Base-by-base conservation (phyloP, 2,888 invertebrate genomes). In the Formica aserva region DNA sequence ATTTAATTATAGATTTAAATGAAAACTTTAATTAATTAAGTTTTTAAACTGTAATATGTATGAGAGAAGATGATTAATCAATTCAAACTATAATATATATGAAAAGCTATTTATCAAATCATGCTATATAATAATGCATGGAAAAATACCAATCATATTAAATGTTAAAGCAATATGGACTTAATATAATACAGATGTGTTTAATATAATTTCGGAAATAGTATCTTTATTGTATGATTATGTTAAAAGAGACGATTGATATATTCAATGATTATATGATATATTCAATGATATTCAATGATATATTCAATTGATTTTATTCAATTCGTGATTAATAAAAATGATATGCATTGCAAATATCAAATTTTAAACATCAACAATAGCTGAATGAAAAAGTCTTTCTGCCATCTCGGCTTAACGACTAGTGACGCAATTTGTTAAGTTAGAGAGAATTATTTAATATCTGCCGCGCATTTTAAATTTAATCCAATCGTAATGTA, bases 401-500 rank as follows among this genome's bases (percentile, higher is more conserved):
- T 15, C 29, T 11, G 15, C 13, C 11, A 32, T 0, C 2, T 45
- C 11, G 35, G 38, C 13, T 76, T 26, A 35, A 18, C 13, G 13
- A 45, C 18, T 63, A 29, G n/a, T 60, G 48, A 63, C 5, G 8
- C 18, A 48, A 76, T 52, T 76, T 63, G 11, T 15, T 67, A 26
- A 38, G 13, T 35, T 63, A 32, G 0, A 8, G 15, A 29, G 3
- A 52, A 35, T 35, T 60, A 22, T 55, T 18, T 55, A 38, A 77
- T 41, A 41, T 77, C 41, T 45, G n/a, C 5, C n/a, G 15, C 18
- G 29, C 22, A 57, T 67, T 77, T 77, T 77, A 5, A 57, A 67
- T 67, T 67, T 77, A 77, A 77, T 67, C 57, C 55, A 77, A 29
- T 77, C 38, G 38, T 26, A 55, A 48, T 32, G 13, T 60, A 57